Conservation (phyloP, 2,888 invertebrate genomes). For the Coleophora flavipennella region DNA sequence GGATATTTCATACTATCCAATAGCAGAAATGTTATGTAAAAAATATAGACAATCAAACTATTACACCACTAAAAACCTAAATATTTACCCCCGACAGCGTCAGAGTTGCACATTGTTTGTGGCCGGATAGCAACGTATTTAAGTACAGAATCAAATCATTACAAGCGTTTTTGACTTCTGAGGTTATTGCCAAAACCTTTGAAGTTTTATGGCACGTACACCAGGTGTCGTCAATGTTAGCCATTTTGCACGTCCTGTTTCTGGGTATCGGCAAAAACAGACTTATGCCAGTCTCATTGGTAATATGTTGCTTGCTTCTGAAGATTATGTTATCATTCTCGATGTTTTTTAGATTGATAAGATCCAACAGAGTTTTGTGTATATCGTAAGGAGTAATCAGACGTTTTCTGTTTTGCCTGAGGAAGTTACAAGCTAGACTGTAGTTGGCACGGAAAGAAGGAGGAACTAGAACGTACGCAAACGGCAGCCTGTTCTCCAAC, state of each 20-base stretch:
- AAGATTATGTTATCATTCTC: not conserved
- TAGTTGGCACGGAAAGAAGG: slow-evolving; percentile 76
- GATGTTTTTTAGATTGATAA: slow-evolving; percentile 53
- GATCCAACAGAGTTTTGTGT: slow-evolving; percentile 80
- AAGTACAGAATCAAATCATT: not conserved
- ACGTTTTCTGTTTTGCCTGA: slow-evolving; percentile 75
- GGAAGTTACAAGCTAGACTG: slow-evolving; percentile 71
- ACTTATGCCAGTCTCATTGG: slow-evolving; percentile 57
- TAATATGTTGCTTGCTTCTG: not conserved
- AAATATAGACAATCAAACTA: too few relatives aligned
- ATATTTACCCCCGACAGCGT: not conserved
- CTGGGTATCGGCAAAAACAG: slow-evolving; percentile 79
- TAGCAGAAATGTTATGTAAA: too few relatives aligned
- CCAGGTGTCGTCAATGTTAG: slow-evolving; percentile 85
- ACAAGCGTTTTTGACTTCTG: not conserved
- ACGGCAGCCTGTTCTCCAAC: slow-evolving; percentile 87
- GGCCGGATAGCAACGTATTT: not conserved
- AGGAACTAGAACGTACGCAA: slow-evolving; percentile 74
- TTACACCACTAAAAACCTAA: not conserved
- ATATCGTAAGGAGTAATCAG: slow-evolving; percentile 84
- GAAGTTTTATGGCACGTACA: slow-evolving; percentile 82
- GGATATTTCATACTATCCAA: too few relatives aligned
- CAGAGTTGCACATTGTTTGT: not conserved
- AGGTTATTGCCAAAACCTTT: slow-evolving; percentile 43
- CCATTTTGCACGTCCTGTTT: slow-evolving; percentile 79